Evolutionary conservation across 2,888 invertebrate species (phyloP), one percentile per base, ranked within the genome.

Genomic region (Caenorhabditis plicata): DNA sequence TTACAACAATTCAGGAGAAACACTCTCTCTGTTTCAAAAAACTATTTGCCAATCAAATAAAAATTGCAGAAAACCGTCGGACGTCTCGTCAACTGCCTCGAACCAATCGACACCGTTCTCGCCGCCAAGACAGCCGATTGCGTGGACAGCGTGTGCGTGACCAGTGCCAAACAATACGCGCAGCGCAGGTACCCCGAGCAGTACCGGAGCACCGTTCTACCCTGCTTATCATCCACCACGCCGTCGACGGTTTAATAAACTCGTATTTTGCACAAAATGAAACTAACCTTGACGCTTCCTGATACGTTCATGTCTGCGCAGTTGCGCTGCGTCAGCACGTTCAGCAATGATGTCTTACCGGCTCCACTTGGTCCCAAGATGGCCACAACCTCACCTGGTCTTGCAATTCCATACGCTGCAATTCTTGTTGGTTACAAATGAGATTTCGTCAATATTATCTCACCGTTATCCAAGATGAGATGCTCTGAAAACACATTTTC

Each of bases 291-390:
- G 8, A 71, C 61, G 51, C 60, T 55, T 25, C 71, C 68, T 1
- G 46, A 32, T 1, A 53, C 36, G 19, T 44, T 41, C 19, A 71
- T 35, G 27, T 48, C 52, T 9, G 49, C 48, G 15, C 73, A 38
- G 63, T 80, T 80, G 78, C 91, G 85, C 80, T 88, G 87, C n/a
- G 91, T 91, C 55, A 93, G 82, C 13, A 90, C 88, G 44, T 88
- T 87, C 88, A 93, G 38, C 22, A 58, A 31, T 1, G 52, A 91
- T 54, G 90, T 91, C 84, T 92, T 92, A 1, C 92, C 92, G 17
- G 65, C 62, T 9, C 64, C 69, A 47, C 51, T 60, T 11, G 62
- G 58, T 11, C 62, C 75, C 62, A 69, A 68, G 45, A 62, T 70
- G 3, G 58, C 74, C 20, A 68, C 62, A 11, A 77, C 73, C 58